Evolutionary conservation across 2,113 vertebrate genomes (phyloP).

Genomic region (Albula goreensis): DNA sequence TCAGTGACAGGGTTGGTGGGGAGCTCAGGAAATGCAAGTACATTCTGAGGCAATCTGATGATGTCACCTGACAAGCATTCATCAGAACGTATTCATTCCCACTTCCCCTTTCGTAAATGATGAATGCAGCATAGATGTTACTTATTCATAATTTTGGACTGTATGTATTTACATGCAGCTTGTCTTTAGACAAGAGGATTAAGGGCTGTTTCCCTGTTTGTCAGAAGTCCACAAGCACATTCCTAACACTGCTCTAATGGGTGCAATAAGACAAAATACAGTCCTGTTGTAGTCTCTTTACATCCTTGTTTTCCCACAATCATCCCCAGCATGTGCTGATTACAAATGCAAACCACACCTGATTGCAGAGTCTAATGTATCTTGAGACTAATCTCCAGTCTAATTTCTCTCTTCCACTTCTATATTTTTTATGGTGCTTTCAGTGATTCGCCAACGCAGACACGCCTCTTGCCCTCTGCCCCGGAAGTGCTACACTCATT

Average conservation of each 20-base stretch:
- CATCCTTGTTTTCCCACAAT: not conserved
- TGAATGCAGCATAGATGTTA: too few relatives aligned
- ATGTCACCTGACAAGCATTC: not conserved
- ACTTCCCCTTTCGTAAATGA: too few relatives aligned
- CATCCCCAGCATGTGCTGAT: not conserved
- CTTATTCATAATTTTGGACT: too few relatives aligned
- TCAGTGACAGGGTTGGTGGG: not conserved
- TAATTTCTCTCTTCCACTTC: not conserved
- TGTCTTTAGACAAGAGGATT: too few relatives aligned
- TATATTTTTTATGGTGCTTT: not conserved
- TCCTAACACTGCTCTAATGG: not conserved
- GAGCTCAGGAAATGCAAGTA: not conserved
- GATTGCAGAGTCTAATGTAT: not conserved
- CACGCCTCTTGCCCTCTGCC: not conserved
- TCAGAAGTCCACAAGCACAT: too few relatives aligned
- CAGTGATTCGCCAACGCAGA: not conserved
- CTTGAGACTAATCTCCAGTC: too few relatives aligned
- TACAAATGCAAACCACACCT: not conserved
- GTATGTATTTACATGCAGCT: too few relatives aligned
- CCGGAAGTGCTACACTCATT: not conserved
- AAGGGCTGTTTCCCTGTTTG: too few relatives aligned
- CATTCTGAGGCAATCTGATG: not conserved
- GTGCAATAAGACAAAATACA: not conserved
- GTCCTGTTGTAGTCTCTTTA: not conserved
- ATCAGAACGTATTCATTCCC: too few relatives aligned